Conservation (phyloP, 2,888 invertebrate genomes). For the Agrochola macilenta region DNA sequence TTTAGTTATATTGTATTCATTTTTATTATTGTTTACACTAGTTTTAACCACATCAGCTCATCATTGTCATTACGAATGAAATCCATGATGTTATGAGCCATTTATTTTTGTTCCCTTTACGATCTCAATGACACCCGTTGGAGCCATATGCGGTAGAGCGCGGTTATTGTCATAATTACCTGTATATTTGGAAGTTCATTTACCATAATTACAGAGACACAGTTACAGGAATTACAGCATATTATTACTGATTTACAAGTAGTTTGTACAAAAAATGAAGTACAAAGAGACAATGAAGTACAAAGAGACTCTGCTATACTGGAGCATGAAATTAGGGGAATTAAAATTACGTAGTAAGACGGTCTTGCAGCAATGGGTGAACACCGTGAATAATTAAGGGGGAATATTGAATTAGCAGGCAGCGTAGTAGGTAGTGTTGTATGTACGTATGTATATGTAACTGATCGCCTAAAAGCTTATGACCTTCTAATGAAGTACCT, state of each 20-base stretch:
- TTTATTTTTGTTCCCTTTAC: constrained; percentile 29
- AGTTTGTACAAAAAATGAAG: neutral
- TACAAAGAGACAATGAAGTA: neutral
- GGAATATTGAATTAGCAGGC: too few species aligned
- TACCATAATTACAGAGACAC: constrained; percentile 12
- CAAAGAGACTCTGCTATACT: too few species aligned
- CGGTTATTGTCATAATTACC: constrained; percentile 28
- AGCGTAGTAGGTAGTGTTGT: too few species aligned
- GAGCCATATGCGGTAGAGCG: constrained; percentile 26
- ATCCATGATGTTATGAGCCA: constrained; percentile 6
- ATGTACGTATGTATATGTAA: too few species aligned
- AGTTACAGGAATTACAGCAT: neutral
- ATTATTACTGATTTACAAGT: neutral
- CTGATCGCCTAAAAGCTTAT: too few species aligned
- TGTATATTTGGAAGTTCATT: constrained; percentile 15
- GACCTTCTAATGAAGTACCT: too few species aligned
- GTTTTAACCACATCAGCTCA: neutral
- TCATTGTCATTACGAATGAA: neutral
- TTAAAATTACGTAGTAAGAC: neutral
- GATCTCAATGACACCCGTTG: constrained; percentile 33
- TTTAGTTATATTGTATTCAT: neutral
- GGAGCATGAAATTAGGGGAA: neutral
- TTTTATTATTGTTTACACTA: neutral
- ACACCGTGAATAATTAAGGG: neutral
- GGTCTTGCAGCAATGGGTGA: neutral